Conservation (phyloP, 2,888 invertebrate genomes). For the Teinopalpus imperialis region DNA sequence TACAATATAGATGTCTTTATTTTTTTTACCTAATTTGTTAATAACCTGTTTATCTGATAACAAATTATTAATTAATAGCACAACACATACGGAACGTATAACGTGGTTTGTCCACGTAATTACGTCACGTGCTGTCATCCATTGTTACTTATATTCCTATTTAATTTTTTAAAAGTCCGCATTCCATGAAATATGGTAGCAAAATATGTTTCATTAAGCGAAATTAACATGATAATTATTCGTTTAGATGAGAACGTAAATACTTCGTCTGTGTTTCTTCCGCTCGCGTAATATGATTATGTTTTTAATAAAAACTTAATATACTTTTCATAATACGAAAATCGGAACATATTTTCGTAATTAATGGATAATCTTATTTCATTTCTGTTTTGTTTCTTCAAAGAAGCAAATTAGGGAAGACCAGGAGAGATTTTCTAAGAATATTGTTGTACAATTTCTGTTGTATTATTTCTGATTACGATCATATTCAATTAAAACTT, state of each 20-base stretch:
- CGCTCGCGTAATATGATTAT: slow-evolving; percentile 34
- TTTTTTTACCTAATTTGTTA: no score
- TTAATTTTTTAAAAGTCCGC: no score
- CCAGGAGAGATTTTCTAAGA: slow-evolving; percentile 7
- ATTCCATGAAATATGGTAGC: slow-evolving; percentile 59
- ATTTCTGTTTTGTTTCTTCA: slow-evolving; percentile 13
- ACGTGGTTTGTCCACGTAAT: no score
- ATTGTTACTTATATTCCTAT: no score
- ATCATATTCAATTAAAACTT: no score
- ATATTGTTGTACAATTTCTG: no score
- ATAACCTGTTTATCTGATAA: no score
- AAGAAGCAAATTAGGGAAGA: slow-evolving; percentile 8
- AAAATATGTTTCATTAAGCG: slow-evolving; percentile 47
- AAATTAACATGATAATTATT: slow-evolving; percentile 66
- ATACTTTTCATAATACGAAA: slow-evolving; percentile 22
- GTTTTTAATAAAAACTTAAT: slow-evolving; percentile 33
- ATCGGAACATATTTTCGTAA: slow-evolving; percentile 20
- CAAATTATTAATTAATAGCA: no score
- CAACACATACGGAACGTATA: no score
- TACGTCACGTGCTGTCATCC: no score
- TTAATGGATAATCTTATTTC: slow-evolving; percentile 23
- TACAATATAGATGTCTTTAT: no score
- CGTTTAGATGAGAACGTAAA: slow-evolving; percentile 43
- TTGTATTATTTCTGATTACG: no score
- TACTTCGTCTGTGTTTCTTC: slow-evolving; percentile 45